Percentiles rank a stretch among this genome's conserved stretches.
These are phyloP conservation scores for Lasiurus cinereus DNA, from an alignment of 2,113 vertebrate genomes.

Conservation along the genomic window DNA sequence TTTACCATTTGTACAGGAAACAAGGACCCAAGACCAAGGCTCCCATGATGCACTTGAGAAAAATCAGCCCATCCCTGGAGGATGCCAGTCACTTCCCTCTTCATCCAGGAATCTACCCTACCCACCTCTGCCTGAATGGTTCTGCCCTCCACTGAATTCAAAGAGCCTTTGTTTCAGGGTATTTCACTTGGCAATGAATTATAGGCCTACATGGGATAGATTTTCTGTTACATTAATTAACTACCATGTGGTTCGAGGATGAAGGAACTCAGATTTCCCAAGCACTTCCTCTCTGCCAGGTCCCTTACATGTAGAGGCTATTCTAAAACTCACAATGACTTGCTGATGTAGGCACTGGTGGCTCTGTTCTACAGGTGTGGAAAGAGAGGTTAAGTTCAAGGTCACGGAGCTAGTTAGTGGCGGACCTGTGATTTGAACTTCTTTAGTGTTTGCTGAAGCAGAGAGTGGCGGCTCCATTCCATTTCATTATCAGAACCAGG, in stretches of 20 bases:
- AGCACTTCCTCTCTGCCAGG: background rate
- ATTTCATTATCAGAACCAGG: background rate
- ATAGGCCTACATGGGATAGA: background rate
- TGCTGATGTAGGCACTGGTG: background rate
- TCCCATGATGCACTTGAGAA: background rate
- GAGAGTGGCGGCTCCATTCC: background rate
- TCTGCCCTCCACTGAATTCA: background rate
- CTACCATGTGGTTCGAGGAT: background rate
- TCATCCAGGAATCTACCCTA: background rate
- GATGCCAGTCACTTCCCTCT: background rate
- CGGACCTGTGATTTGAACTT: background rate
- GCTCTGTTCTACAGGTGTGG: background rate
- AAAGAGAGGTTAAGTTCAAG: background rate
- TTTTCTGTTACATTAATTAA: constrained; percentile 61
- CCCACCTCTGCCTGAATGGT: background rate
- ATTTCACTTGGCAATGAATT: constrained; percentile 19
- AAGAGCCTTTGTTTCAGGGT: background rate
- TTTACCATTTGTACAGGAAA: background rate
- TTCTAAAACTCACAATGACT: background rate
- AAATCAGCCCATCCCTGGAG: background rate
- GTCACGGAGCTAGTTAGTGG: background rate
- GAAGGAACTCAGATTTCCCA: constrained; percentile 33
- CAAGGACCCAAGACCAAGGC: background rate
- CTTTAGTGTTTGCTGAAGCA: background rate
- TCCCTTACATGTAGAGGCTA: background rate